Evolutionary conservation across 1,140 invertebrate genomes (phyloP), one percentile per base, ranked within the genome.

Genomic region (Maniola jurtina): DNA sequence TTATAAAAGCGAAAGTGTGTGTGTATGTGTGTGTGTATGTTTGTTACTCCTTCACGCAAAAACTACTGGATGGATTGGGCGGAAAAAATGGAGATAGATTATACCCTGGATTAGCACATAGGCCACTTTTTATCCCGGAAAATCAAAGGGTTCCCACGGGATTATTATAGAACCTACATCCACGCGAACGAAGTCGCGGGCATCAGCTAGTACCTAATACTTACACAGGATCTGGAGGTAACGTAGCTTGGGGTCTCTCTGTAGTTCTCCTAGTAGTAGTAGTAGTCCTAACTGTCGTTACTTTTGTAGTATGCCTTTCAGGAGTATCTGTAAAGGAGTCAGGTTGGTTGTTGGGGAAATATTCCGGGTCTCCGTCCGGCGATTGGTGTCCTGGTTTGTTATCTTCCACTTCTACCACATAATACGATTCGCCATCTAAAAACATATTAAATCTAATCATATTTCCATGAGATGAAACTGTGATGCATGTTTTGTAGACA

Each of bases 191-290:
- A n/a, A n/a, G n/a, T n/a, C n/a, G n/a, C n/a, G n/a, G n/a, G n/a
- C n/a, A n/a, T n/a, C n/a, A n/a, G n/a, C n/a, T n/a, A n/a, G n/a
- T n/a, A n/a, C n/a, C 10, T n/a, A 57, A 35, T 42, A 45, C 59
- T 61, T 61, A 8, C 42, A 48, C 25, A 35, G 59, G 42, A 35
- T 15, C 14, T 61, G 59, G 59, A 48, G 59, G 45, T 45, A 45
- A 45, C 13, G 42, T 45, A 52, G 48, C 0, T 52, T 14, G 48
- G 15, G 48, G 48, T 25, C 14, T 52, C 25, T 6, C 14, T 16
- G 48, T 52, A 16, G 48, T 52, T 9, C 14, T 6, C 15, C 14
- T 52, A 25, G 33, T 55, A 8, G 13, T 50, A 35, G 25, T 55
- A 5, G 54, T 55, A 34, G 54, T 35, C 8, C 48, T 25, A 33